Evolutionary conservation across 2,113 vertebrate genomes (phyloP).

Genomic region (Oncorhynchus mykiss): DNA sequence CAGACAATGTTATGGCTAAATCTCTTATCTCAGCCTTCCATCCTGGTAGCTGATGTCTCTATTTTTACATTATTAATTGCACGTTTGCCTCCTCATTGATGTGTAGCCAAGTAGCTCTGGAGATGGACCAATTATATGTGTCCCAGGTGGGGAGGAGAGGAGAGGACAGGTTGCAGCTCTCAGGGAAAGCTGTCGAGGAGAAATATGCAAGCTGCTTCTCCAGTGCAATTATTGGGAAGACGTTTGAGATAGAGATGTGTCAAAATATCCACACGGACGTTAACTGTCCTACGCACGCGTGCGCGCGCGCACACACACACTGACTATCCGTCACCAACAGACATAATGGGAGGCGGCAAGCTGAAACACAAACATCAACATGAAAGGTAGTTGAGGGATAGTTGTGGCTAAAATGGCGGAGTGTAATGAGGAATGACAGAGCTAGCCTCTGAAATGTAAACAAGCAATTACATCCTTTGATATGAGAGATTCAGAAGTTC

Average conservation of each 20-base stretch:
- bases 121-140: slow-evolving; percentile 65
- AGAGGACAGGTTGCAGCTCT: slow-evolving; percentile 15
- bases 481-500: not conserved
- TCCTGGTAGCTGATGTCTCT: slow-evolving; percentile 38
- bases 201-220: slow-evolving; percentile 31
- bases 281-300: slow-evolving; percentile 12
- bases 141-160: slow-evolving; percentile 47
- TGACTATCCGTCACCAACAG: not conserved
- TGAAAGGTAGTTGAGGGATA: slow-evolving; percentile 33
- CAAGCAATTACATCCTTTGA: slow-evolving; percentile 49
- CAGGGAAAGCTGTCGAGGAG: slow-evolving; percentile 23
- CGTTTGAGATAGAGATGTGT: slow-evolving; percentile 27
- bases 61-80: slow-evolving; percentile 60
- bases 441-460: slow-evolving; percentile 32
- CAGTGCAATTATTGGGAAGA: slow-evolving; percentile 3
- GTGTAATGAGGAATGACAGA: not conserved
- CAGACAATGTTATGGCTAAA: slow-evolving; percentile 11
- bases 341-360: slow-evolving; percentile 28
- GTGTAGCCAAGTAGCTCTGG: slow-evolving; percentile 56
- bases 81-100: slow-evolving; percentile 55
- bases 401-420: slow-evolving; percentile 8
- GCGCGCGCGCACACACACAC: too few relatives aligned
- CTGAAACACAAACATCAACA: slow-evolving; percentile 11
- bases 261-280: slow-evolving; percentile 14
- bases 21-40: not conserved